phyloP scores from a whole-genome alignment of 2,797 vertebrate genomes.

The Chelmon rostratus region DNA sequence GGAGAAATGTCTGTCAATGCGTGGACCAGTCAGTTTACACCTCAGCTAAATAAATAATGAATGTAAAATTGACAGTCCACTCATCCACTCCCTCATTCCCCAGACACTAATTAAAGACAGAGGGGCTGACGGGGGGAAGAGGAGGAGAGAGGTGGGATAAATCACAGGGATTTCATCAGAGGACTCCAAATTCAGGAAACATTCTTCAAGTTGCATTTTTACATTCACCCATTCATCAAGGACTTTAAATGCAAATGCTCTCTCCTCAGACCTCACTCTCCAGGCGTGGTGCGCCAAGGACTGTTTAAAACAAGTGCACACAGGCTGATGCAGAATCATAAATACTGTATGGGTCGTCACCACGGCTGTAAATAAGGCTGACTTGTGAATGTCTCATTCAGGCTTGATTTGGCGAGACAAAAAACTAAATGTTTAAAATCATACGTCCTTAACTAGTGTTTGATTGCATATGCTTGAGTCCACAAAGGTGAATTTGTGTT shows the following conservation, averaged over 20 bases:
- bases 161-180: slow-evolving; percentile 78
- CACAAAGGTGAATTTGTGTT: slow-evolving; percentile 51
- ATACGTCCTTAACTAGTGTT: slow-evolving; percentile 14
- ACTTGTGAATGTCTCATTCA: not conserved
- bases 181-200: slow-evolving; percentile 75
- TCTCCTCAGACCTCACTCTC: slow-evolving; percentile 33
- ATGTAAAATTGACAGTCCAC: slow-evolving; percentile 86
- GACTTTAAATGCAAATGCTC: slow-evolving; percentile 64
- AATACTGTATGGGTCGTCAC: not conserved
- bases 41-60: slow-evolving; percentile 86
- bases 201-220: slow-evolving; percentile 71
- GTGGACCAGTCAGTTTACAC: slow-evolving; percentile 81
- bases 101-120: slow-evolving; percentile 88
- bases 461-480: slow-evolving; percentile 43
- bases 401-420: slow-evolving; percentile 9
- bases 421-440: slow-evolving; percentile 35
- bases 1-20: slow-evolving; percentile 81
- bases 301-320: slow-evolving; percentile 24
- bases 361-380: slow-evolving; percentile 5
- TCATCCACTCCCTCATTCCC: slow-evolving; percentile 85
- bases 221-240: slow-evolving; percentile 74
- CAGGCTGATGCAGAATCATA: not conserved
- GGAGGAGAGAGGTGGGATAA: slow-evolving; percentile 66
- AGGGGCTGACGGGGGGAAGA: slow-evolving; percentile 68
- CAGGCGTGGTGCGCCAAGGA: slow-evolving; percentile 16